Evolutionary conservation across 2,113 vertebrate genomes (phyloP), one percentile per base, ranked within the genome.

Genomic region (Neopipo cinnamomea): DNA sequence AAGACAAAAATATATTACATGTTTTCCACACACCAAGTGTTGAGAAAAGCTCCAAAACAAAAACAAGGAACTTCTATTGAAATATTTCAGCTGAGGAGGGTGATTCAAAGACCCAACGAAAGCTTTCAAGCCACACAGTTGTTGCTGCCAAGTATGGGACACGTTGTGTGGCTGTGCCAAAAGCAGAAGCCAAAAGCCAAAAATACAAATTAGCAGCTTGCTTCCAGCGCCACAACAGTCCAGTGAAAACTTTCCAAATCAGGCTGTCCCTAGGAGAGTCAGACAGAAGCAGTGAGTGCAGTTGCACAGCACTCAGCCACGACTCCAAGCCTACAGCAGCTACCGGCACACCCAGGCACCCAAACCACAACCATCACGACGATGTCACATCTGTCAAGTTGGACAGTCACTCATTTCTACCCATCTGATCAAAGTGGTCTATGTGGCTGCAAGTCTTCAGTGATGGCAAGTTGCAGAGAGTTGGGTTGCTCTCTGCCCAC

Each of bases 191-290:
- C 95, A 96, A 92, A 96, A 79, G 68, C 86, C 93, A 79, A 90
- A 94, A 95, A 96, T 79, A 90, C 80, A 77, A 93, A 86, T 93
- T 92, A 88, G 67, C 80, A 85, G 89, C 86, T 95, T 96, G 93
- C 85, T 79, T 95, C 73, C 62, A 90, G 61, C 75, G 67, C 73
- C 79, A 63, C 85, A 78, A 84, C 49, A 89, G 58, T 66, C 65
- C 56, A 87, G 39, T 1, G 1, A 55, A 72, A 91, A 77, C 91
- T 62, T 80, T 72, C 61, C 62, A 87, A 91, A 76, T 55, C 59
- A 14, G 41, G 42, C 61, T 14, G n/a, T 31, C 56, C 74, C 74
- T 39, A 37, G 65, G 76, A 93, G 61, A 9, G 3, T 23, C 47
- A 71, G 52, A 56, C 55, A 81, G 49, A 58, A 76, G 66, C 37